These are phyloP conservation scores for Oscheius myriophilus DNA, from an alignment of 2,888 invertebrate species.

Conservation along the genomic window DNA sequence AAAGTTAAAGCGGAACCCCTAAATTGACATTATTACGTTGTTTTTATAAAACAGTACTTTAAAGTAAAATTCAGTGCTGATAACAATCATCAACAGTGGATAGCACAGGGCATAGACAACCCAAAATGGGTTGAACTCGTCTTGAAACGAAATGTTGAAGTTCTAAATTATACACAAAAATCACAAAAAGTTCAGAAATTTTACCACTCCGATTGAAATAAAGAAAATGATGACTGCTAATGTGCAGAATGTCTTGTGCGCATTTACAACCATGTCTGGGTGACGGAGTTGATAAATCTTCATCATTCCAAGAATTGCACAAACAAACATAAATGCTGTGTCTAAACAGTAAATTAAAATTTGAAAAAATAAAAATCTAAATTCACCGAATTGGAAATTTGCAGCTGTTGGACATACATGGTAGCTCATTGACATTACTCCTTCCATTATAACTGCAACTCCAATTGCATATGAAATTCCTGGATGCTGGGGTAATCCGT, in stretches of 20 bases:
- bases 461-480: constrained; percentile 89
- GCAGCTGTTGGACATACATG: constrained; percentile 88
- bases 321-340: constrained; percentile 91
- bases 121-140: constrained; percentile 77
- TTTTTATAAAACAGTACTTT: constrained; percentile 54
- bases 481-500: constrained; percentile 83
- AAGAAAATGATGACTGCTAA: constrained; percentile 81
- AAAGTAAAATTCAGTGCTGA: constrained; percentile 76
- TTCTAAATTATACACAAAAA: constrained; percentile 39
- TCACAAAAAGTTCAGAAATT: neutral
- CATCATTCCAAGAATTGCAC: constrained; percentile 85
- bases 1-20: constrained; percentile 51
- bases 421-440: constrained; percentile 85
- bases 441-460: constrained; percentile 85
- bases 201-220: constrained; percentile 77
- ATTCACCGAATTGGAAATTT: constrained; percentile 88
- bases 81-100: constrained; percentile 77
- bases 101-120: constrained; percentile 80
- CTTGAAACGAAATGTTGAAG: constrained; percentile 73
- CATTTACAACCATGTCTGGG: constrained; percentile 85
- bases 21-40: neutral
- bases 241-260: constrained; percentile 75
- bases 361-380: neutral
- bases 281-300: constrained; percentile 88
- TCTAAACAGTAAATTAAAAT: constrained; percentile 76